A percentile compares a stretch with the other conserved stretches of the same genome.
Evolutionary conservation across 2,888 invertebrate species (phyloP).

Genomic region (Hirtodrosophila histrioides): DNA sequence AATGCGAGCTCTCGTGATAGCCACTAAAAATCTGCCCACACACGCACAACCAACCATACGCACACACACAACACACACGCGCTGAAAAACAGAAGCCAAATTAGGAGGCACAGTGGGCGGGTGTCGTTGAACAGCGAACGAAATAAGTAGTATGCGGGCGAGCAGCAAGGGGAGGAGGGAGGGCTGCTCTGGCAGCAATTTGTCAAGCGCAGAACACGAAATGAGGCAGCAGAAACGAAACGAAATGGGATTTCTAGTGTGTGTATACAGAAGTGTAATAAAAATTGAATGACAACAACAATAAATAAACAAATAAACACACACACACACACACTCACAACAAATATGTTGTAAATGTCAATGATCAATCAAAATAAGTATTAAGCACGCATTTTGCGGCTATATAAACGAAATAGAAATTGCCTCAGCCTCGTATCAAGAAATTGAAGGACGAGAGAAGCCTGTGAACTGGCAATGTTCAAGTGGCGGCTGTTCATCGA

Average conservation of each 20-base stretch:
- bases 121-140: constrained; percentile 43
- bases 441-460: constrained; percentile 3
- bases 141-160: constrained; percentile 30
- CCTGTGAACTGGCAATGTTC: constrained; percentile 49
- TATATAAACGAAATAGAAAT: constrained; percentile 36
- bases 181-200: constrained; percentile 30
- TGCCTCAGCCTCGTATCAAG: constrained; percentile 20
- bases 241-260: constrained; percentile 36
- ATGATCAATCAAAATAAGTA: constrained; percentile 80
- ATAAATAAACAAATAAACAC: constrained; percentile 38
- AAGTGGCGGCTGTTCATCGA: constrained; percentile 62
- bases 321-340: constrained; percentile 28
- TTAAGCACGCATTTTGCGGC: constrained; percentile 59
- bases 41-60: constrained; percentile 36
- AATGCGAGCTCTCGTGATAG: constrained; percentile 69
- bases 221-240: constrained; percentile 57
- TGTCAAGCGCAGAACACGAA: constrained; percentile 47
- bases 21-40: constrained; percentile 62
- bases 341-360: constrained; percentile 82
- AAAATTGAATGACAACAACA: constrained; percentile 51
- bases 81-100: constrained; percentile 53
- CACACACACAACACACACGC: constrained; percentile 7
- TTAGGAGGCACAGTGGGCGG: constrained; percentile 67
- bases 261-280: constrained; percentile 60
- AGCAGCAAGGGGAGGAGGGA: too few relatives aligned